Conservation (phyloP, 1,140 invertebrate genomes). For the Drosophila leontia region DNA sequence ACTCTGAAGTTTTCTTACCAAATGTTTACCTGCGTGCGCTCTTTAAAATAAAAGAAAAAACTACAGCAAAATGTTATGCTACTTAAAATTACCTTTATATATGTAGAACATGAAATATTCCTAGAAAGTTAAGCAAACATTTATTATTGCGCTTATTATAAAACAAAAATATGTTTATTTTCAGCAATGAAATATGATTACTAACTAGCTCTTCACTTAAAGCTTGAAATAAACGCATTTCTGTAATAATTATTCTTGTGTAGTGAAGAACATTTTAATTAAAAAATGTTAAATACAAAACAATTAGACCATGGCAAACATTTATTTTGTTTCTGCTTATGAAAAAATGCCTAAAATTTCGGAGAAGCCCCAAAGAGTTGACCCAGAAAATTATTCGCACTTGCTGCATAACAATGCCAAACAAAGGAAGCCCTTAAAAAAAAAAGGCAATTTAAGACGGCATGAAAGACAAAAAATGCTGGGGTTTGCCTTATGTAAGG, state of each 20-base stretch:
- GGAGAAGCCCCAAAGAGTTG: conserved; percentile 11
- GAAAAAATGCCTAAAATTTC: conserved; percentile 7
- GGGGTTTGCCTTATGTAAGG: conserved; percentile 8
- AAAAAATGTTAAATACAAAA: not conserved
- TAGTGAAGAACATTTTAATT: not conserved
- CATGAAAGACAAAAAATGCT: conserved; percentile 40
- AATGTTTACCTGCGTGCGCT: conserved; percentile 54
- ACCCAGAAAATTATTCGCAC: conserved; percentile 22
- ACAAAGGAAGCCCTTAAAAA: conserved; percentile 28
- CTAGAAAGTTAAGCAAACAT: not conserved
- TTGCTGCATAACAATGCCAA: conserved; percentile 18
- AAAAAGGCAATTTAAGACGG: conserved; percentile 47
- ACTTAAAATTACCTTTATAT: not conserved
- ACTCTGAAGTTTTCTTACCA: conserved; percentile 64
- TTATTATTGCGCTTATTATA: not conserved
- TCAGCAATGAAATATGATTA: too few relatives aligned
- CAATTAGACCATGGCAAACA: not conserved
- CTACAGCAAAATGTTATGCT: not conserved
- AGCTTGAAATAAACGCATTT: not conserved
- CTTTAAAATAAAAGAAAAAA: conserved; percentile 30
- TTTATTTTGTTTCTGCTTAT: conserved; percentile 10
- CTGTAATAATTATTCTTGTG: not conserved
- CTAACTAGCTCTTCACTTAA: not conserved
- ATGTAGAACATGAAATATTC: not conserved
- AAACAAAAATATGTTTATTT: not conserved